These are phyloP conservation scores for Griposia aprilina DNA, from an alignment of 2,888 invertebrate genomes.

Conservation along the genomic window DNA sequence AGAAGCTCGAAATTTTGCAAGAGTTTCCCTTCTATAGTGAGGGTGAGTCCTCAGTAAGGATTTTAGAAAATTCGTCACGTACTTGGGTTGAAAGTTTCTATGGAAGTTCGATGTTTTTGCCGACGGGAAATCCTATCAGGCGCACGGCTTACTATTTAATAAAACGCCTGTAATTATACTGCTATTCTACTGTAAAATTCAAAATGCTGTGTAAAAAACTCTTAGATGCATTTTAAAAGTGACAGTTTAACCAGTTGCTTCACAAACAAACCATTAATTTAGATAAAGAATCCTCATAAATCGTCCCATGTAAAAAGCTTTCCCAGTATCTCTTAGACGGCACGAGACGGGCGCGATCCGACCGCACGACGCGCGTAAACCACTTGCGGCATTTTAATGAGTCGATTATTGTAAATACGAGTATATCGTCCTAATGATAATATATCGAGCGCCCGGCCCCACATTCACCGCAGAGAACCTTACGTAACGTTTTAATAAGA, in stretches of 20 bases:
- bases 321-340: constrained; percentile 36
- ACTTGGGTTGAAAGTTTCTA: background rate
- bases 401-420: constrained; percentile 71
- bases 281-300: constrained; percentile 48
- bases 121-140: background rate
- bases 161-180: background rate
- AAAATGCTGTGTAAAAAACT: background rate
- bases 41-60: too few species aligned
- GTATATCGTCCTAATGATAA: constrained; percentile 73
- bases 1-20: too few species aligned
- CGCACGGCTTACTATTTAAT: background rate
- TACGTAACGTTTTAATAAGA: constrained; percentile 61
- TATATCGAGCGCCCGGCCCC: constrained; percentile 56
- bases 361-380: constrained; percentile 65
- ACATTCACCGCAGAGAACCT: constrained; percentile 32
- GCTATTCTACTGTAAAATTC: background rate
- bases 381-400: constrained; percentile 71
- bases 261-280: constrained; percentile 42
- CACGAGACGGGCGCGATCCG: constrained; percentile 41
- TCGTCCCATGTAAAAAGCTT: constrained; percentile 14
- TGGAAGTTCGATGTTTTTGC: background rate
- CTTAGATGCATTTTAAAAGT: constrained; percentile 5
- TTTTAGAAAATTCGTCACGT: too few species aligned
- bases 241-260: background rate
- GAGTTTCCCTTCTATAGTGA: too few species aligned